Conservation (phyloP, 2,113 vertebrate species). For the Phyllostomus hastatus region DNA sequence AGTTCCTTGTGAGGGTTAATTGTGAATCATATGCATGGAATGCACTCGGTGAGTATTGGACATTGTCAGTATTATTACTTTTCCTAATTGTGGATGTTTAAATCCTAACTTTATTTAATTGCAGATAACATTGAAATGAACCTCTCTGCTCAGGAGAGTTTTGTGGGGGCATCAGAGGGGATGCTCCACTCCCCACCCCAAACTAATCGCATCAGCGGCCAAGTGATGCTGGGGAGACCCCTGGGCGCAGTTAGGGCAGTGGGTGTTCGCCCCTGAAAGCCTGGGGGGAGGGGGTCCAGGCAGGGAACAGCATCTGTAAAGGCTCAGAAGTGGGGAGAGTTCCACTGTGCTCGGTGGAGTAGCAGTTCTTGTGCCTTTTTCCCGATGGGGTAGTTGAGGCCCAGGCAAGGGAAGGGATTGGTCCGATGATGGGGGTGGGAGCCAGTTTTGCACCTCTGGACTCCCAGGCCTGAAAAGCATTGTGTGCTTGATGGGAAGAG, state of each 20-base stretch:
- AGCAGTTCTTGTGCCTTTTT: not conserved
- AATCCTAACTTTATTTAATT: not conserved
- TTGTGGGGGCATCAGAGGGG: not conserved
- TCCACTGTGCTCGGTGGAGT: not conserved
- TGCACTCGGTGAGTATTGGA: not conserved
- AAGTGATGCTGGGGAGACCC: not conserved
- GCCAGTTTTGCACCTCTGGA: not conserved
- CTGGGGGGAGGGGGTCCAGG: not conserved
- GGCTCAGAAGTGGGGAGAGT: not conserved
- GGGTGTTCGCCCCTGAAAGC: not conserved
- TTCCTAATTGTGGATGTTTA: not conserved
- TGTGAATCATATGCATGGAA: not conserved
- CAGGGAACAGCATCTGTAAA: not conserved
- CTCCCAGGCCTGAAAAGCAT: not conserved
- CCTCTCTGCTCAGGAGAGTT: not conserved
- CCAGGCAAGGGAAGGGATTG: not conserved
- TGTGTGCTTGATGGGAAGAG: not conserved
- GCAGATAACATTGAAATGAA: not conserved
- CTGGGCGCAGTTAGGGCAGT: not conserved
- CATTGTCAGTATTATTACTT: not conserved
- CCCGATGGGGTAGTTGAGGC: not conserved
- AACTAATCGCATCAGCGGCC: not conserved
- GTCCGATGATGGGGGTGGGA: too few species aligned
- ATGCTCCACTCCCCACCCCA: too few species aligned
- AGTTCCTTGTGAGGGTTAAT: not conserved